Conservation (phyloP, 1,140 invertebrate species). For the Apis mellifera region DNA sequence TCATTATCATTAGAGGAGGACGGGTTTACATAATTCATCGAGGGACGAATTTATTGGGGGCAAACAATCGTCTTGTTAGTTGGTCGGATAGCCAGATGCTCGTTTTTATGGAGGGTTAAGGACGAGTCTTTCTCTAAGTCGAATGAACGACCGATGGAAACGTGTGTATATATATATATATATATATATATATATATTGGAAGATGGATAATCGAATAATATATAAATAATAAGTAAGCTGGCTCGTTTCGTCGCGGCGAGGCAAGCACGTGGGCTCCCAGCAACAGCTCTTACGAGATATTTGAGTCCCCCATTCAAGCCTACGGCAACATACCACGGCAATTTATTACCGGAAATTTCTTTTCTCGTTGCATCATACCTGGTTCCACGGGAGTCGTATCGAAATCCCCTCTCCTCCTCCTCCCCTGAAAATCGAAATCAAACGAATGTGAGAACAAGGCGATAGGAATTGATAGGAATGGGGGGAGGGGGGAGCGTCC, state of each 20-base stretch:
- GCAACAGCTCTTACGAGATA: conserved; percentile 55
- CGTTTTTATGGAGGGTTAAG: no score
- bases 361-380: conserved; percentile 51
- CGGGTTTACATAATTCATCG: no score
- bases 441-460: not conserved
- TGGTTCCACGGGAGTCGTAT: conserved; percentile 22
- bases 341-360: conserved; percentile 69
- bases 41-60: no score
- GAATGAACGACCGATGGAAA: no score
- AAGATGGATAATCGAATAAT: not conserved
- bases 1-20: no score
- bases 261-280: conserved; percentile 45
- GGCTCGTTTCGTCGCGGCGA: not conserved
- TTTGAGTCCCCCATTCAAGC: conserved; percentile 60
- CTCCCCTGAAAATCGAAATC: conserved; percentile 42
- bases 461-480: conserved; percentile 33
- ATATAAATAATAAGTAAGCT: not conserved
- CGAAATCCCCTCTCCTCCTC: conserved; percentile 22
- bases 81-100: no score
- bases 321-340: conserved; percentile 57
- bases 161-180: no score
- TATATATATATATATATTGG: no score
- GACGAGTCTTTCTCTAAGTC: no score
- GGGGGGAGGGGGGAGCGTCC: no score
- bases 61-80: no score